Percentiles rank a stretch among this genome's conserved stretches.
These are phyloP conservation scores for Parasteatoda tepidariorum DNA, from an alignment of 1,140 invertebrate species.

Conservation along the genomic window DNA sequence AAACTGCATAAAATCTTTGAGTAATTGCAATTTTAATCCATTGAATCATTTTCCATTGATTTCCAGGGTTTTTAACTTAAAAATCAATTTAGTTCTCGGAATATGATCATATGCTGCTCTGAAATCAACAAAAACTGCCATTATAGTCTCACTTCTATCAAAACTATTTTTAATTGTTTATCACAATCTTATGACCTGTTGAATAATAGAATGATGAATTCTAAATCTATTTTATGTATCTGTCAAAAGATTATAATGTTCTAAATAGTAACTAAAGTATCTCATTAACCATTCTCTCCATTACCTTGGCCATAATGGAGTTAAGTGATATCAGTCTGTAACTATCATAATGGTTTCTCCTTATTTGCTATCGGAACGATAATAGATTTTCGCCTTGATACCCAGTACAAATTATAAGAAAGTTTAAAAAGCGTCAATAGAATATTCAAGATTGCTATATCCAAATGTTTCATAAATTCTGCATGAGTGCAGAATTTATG, in stretches of 20 bases:
- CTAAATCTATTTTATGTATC: neutral
- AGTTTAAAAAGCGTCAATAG: too few relatives aligned
- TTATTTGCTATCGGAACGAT: too few relatives aligned
- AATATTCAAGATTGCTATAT: too few relatives aligned
- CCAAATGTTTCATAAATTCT: too few relatives aligned
- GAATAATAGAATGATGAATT: slow-evolving; percentile 4
- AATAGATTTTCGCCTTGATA: too few relatives aligned
- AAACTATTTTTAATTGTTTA: slow-evolving; percentile 9
- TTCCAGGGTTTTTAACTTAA: neutral
- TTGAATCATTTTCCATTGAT: slow-evolving; percentile 18
- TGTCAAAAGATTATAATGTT: neutral
- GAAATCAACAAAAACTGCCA: slow-evolving; percentile 8
- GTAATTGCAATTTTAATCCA: slow-evolving; percentile 21
- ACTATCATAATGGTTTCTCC: too few relatives aligned
- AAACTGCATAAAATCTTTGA: slow-evolving; percentile 12
- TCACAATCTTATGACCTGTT: slow-evolving; percentile 20
- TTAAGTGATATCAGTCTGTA: too few relatives aligned
- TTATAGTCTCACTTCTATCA: neutral
- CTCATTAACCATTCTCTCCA: neutral
- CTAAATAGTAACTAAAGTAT: slow-evolving; percentile 7
- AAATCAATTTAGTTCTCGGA: slow-evolving; percentile 27
- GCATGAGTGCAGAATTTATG: too few relatives aligned
- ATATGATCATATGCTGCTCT: slow-evolving; percentile 19
- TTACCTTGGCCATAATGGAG: slow-evolving; percentile 12
- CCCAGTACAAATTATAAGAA: too few relatives aligned